phyloP scores from a whole-genome alignment of 2,797 vertebrate species.

The Aphelocoma californica region DNA sequence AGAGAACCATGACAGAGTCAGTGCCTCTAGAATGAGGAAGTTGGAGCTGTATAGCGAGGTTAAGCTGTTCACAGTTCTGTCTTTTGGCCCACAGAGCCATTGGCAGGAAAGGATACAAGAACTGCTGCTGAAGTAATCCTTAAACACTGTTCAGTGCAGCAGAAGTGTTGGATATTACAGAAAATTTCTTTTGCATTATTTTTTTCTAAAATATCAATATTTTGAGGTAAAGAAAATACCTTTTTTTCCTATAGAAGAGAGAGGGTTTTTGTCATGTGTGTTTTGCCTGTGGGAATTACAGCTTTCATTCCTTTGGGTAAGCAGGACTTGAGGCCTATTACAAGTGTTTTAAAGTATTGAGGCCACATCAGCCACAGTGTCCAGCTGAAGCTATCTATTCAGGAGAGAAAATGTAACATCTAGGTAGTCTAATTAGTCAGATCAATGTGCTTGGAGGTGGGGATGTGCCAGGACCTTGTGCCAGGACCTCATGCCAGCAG shows the following conservation, averaged over 20 bases:
- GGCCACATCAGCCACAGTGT: background rate
- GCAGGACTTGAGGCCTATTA: background rate
- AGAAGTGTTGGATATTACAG: background rate
- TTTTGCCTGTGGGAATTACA: background rate
- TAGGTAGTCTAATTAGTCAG: conserved; percentile 76
- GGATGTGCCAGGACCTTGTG: conserved; percentile 70
- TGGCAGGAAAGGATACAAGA: background rate
- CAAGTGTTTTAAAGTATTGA: background rate
- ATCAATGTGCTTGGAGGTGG: conserved; percentile 77
- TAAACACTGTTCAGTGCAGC: background rate
- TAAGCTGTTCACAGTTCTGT: background rate
- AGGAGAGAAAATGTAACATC: conserved; percentile 22
- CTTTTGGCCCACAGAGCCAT: background rate
- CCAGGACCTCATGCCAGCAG: conserved; percentile 69
- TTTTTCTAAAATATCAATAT: background rate
- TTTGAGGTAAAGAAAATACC: background rate
- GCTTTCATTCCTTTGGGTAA: background rate
- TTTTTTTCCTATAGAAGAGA: background rate
- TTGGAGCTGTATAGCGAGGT: accelerated
- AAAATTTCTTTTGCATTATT: background rate
- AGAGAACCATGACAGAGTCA: background rate
- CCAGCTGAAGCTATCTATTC: background rate
- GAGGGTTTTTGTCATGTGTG: background rate
- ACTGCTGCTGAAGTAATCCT: background rate
- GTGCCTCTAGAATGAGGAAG: background rate